Evolutionary conservation across 2,113 vertebrate genomes (phyloP).

Genomic region (Cebus imitator): DNA sequence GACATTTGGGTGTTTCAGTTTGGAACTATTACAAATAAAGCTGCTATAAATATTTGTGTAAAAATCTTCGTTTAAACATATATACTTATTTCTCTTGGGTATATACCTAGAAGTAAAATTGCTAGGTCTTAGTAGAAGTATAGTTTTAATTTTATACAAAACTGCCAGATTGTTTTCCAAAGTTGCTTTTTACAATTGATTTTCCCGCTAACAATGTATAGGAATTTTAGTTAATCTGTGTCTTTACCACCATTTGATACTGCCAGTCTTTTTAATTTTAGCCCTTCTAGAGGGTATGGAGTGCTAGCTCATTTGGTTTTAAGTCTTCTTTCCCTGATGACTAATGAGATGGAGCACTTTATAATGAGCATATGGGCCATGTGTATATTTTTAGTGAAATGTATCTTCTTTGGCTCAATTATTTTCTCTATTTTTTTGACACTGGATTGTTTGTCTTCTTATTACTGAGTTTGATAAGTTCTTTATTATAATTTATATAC

Average conservation of each 20-base stretch:
- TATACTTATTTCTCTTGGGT: not conserved
- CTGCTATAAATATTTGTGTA: not conserved
- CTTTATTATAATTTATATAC: not conserved
- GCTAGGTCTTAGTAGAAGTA: not conserved
- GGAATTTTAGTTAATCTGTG: not conserved
- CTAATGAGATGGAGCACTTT: not conserved
- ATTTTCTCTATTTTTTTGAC: not conserved
- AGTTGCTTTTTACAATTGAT: not conserved
- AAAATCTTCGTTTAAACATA: not conserved
- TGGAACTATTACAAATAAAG: not conserved
- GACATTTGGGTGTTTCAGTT: not conserved
- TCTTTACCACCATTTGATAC: not conserved
- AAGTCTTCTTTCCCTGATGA: slow-evolving; percentile 15
- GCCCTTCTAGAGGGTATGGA: not conserved
- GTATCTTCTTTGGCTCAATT: not conserved
- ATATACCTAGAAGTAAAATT: not conserved
- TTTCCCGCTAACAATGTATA: not conserved
- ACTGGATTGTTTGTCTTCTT: not conserved
- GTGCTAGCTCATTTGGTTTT: not conserved
- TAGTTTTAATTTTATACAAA: not conserved
- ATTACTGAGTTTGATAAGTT: not conserved
- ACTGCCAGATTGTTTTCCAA: not conserved
- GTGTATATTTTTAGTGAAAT: not conserved
- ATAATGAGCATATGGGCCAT: not conserved
- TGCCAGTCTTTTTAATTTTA: not conserved